A percentile compares a stretch with the other conserved stretches of the same genome.
phyloP scores from a whole-genome alignment of 2,888 invertebrate species.

The Escarpia spicata region DNA sequence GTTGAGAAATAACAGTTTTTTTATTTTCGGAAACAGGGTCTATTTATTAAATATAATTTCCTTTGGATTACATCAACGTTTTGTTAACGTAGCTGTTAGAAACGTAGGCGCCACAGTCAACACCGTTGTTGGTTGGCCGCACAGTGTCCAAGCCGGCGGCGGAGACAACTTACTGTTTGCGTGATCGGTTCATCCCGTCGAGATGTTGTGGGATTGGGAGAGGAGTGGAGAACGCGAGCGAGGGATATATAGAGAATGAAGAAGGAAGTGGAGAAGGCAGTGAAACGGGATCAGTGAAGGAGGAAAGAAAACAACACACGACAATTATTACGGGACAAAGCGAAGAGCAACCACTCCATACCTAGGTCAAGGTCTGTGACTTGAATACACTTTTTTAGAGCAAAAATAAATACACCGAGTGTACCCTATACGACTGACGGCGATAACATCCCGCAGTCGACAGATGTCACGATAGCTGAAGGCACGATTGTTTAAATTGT shows the following conservation, averaged over 20 bases:
- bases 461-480: not conserved
- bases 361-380: not conserved
- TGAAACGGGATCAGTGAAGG: too few species aligned
- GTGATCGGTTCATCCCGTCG: not conserved
- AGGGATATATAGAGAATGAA: too few species aligned
- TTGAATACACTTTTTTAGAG: not conserved
- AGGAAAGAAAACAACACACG: too few species aligned
- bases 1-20: not conserved
- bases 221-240: too few species aligned
- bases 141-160: not conserved
- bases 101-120: too few species aligned
- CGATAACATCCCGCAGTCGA: not conserved
- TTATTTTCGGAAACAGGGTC: not conserved
- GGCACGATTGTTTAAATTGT: not conserved
- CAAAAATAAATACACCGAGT: not conserved
- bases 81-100: not conserved
- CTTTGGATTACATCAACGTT: too few species aligned
- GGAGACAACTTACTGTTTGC: not conserved
- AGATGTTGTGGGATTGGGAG: too few species aligned
- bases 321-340: too few species aligned
- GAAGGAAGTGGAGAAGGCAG: too few species aligned
- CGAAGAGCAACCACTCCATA: not conserved
- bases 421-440: not conserved
- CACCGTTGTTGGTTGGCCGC: not conserved
- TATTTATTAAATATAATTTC: too few species aligned